phyloP scores from a whole-genome alignment of 2,797 vertebrate species.

The Cynodonichthys magdalenae region DNA sequence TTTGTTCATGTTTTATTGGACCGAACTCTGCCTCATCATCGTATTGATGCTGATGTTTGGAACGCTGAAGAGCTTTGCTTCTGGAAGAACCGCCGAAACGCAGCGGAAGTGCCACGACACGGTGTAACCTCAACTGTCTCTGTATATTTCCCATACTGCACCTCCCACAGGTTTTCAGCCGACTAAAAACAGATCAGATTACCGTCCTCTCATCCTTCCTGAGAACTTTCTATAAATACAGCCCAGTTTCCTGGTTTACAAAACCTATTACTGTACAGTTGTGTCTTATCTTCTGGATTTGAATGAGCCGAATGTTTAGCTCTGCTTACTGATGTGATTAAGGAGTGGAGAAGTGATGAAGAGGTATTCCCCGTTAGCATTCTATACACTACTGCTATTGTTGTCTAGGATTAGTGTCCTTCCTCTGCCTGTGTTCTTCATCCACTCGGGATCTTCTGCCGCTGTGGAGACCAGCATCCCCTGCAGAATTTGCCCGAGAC shows the following conservation, averaged over 20 bases:
- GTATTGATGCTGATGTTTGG: too few relatives aligned
- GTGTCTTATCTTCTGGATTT: conserved; percentile 43
- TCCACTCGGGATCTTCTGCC: conserved; percentile 38
- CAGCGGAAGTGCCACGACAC: too few relatives aligned
- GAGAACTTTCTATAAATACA: conserved; percentile 67
- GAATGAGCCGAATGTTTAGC: conserved; percentile 40
- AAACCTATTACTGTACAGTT: conserved; percentile 65
- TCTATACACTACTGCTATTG: conserved; percentile 48
- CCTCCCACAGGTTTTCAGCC: conserved; percentile 36
- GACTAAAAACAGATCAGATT: conserved; percentile 53
- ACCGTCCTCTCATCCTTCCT: conserved; percentile 39
- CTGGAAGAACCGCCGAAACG: too few relatives aligned
- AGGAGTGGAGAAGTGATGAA: conserved; percentile 15
- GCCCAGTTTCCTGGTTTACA: conserved; percentile 49
- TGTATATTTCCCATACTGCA: too few relatives aligned
- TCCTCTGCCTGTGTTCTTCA: conserved; percentile 39
- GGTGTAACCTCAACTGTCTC: too few relatives aligned
- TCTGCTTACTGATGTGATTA: conserved; percentile 19
- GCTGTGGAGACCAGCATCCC: conserved; percentile 60
- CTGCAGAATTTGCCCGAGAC: conserved; percentile 56
- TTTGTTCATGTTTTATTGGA: too few relatives aligned
- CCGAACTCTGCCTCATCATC: too few relatives aligned
- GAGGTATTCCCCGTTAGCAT: conserved; percentile 38
- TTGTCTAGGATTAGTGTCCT: conserved; percentile 51
- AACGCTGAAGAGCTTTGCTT: too few relatives aligned